Base-by-base conservation (phyloP, 1,140 invertebrate genomes). In the Tribolium madens region DNA sequence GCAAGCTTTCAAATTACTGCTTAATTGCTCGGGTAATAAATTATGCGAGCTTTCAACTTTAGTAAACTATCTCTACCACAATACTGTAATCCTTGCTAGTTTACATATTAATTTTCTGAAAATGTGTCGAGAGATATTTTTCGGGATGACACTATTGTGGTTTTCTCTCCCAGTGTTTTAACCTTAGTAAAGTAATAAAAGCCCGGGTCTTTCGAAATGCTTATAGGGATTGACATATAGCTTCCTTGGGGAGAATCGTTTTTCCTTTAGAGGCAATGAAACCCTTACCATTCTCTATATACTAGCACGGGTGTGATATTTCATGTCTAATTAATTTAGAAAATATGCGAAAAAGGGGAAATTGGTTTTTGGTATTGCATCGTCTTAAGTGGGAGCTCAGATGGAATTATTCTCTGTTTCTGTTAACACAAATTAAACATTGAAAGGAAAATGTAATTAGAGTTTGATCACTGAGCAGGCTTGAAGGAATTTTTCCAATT, bases 211-310 rank as follows among this genome's bases (percentile, higher is more conserved):
- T 64, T 64, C 57, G 36, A 64, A 64, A 64, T 64, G 26, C 26
- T 64, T 64, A 64, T 64, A 64, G 26, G 57, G 57, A 64, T 64
- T 64, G 57, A 64, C 57, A 64, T 64, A 64, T 64, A 64, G 57
- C 57, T 26, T 64, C 57, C 57, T 64, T 14, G 21, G 57, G 57
- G 57, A 64, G 57, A 64, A 64, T 64, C 57, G 57, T 64, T 64
- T 64, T 64, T 64, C 26, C 26, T 64, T 64, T 64, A 64, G 57
- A 14, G 26, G 57, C 57, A 33, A 64, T 64, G 57, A 64, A 64
- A 64, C 57, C 57, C 57, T 64, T 13, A 64, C 57, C 33, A 64
- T 64, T 26, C 26, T 57, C 10, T 14, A 64, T 64, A 64, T 13
- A 12, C 26, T 5, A n/a, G 26, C 9, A 33, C 14, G 21, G 26